Conservation (phyloP, 2,888 invertebrate genomes). For the Dinocampus coccinellae region DNA sequence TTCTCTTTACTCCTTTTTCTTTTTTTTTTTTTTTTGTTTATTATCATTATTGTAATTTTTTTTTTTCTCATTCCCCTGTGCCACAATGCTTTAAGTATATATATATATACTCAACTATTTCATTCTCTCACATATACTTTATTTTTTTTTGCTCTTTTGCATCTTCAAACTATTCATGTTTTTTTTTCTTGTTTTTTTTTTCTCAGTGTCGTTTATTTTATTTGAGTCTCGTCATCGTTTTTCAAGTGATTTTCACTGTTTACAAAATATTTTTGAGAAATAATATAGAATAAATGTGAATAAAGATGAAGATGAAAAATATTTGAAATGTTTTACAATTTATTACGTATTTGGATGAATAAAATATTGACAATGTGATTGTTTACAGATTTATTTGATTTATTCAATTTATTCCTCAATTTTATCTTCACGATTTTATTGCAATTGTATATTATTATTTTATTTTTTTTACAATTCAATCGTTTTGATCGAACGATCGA, state of each 20-base stretch:
- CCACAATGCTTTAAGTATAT: constrained; percentile 18
- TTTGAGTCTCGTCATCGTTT: constrained; percentile 18
- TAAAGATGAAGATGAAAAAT: background rate
- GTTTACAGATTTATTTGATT: constrained; percentile 10
- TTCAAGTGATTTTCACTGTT: background rate
- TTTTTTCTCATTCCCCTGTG: constrained; percentile 32
- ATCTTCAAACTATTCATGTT: constrained; percentile 4
- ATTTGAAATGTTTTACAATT: background rate
- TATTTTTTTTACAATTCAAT: no score
- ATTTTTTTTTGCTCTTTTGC: background rate
- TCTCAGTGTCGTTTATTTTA: constrained; percentile 22
- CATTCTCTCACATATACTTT: background rate
- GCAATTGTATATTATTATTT: background rate
- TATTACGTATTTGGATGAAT: background rate
- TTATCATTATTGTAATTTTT: no score
- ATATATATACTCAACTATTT: background rate
- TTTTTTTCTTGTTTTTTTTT: constrained; percentile 30
- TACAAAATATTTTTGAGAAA: constrained; percentile 8
- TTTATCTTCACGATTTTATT: no score
- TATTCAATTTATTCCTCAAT: constrained; percentile 19
- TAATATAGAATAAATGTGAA: constrained; percentile 8
- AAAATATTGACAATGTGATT: background rate
- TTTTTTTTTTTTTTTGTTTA: no score
- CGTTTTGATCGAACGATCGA: constrained; percentile 25
- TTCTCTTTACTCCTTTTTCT: constrained; percentile 47